Percentiles rank a stretch among this genome's conserved stretches.
phyloP scores from a whole-genome alignment of 2,888 invertebrate species.

The Uropetala carovei region DNA sequence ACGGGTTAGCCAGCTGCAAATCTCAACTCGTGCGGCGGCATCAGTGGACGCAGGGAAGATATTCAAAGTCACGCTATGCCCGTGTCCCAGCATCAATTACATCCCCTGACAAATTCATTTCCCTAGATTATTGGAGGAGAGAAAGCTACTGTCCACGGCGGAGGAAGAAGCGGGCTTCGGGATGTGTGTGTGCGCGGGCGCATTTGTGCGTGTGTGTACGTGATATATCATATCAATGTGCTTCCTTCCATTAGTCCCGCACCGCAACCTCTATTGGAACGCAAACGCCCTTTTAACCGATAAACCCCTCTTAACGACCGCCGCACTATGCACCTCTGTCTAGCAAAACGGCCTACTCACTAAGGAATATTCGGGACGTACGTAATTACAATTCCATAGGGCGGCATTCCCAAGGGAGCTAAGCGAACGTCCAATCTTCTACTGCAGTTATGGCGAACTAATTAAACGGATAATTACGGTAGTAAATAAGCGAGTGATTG shows the following conservation, averaged over 20 bases:
- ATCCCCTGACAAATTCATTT: not conserved
- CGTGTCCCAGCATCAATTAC: not conserved
- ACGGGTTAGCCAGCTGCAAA: not conserved
- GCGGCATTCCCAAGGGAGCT: too few relatives aligned
- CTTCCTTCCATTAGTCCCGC: not conserved
- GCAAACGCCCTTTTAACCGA: not conserved
- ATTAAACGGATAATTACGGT: too few relatives aligned
- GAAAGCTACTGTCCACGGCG: not conserved
- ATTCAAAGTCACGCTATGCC: not conserved
- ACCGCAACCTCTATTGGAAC: not conserved
- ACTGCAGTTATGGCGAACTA: too few relatives aligned
- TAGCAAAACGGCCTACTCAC: too few relatives aligned
- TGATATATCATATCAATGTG: not conserved
- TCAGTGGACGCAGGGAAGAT: not conserved
- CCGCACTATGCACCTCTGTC: too few relatives aligned
- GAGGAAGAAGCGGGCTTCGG: not conserved
- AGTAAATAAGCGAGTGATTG: too few relatives aligned
- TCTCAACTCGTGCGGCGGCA: not conserved
- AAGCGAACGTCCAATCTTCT: not conserved
- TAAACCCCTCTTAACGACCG: not conserved
- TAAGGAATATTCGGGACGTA: conserved; percentile 3
- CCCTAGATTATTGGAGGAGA: not conserved
- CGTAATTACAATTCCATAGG: conserved; percentile 34
- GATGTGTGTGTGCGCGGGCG: not conserved
- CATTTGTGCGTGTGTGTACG: not conserved